These are phyloP conservation scores for Haliaeetus leucogaster DNA, from an alignment of 2,113 vertebrate genomes.

Conservation along the genomic window DNA sequence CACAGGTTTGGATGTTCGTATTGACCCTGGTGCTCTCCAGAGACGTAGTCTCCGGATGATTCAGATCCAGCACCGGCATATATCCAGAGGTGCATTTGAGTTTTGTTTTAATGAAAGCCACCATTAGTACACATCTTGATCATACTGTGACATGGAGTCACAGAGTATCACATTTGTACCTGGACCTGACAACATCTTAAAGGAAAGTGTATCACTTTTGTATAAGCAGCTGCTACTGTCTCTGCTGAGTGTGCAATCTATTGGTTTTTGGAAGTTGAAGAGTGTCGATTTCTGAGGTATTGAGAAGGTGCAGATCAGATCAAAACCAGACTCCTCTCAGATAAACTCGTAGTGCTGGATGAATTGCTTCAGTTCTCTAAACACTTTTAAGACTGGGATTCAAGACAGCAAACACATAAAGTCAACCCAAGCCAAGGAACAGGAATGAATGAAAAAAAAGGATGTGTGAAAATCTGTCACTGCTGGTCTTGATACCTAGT, in stretches of 20 bases:
- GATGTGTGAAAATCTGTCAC: not conserved
- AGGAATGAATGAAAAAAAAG: not conserved
- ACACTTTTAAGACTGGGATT: not conserved
- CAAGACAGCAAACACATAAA: not conserved
- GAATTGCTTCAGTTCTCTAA: not conserved
- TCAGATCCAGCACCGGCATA: accelerated
- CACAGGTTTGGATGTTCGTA: not conserved
- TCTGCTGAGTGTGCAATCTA: not conserved
- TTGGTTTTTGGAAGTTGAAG: not conserved
- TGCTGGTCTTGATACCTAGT: not conserved
- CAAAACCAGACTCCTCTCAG: not conserved
- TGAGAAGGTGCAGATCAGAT: not conserved
- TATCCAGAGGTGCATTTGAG: not conserved
- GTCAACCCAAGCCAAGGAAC: not conserved
- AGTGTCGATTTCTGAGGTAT: not conserved
- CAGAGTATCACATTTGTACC: not conserved
- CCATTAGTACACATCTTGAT: not conserved
- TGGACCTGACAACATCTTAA: not conserved
- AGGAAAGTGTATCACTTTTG: not conserved
- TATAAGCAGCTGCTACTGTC: not conserved
- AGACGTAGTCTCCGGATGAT: not conserved
- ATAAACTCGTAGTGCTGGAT: not conserved
- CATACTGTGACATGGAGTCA: not conserved
- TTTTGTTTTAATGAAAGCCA: not conserved
- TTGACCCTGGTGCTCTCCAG: not conserved